Conservation (phyloP, 2,797 vertebrate species). For the Lagorchestes hirsutus region DNA sequence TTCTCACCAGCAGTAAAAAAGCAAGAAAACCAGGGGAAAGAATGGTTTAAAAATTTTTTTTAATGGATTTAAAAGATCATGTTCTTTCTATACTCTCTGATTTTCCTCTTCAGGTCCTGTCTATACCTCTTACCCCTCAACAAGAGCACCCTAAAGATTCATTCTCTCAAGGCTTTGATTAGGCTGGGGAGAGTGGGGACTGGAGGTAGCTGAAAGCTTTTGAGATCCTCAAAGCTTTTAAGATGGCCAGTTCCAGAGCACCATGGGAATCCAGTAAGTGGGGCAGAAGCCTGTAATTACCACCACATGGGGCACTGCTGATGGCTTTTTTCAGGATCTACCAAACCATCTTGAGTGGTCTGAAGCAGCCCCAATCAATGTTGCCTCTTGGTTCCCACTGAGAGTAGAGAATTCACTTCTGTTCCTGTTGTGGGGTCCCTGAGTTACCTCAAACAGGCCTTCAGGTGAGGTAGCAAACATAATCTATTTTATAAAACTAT, state of each 20-base stretch:
- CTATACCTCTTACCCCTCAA: not conserved
- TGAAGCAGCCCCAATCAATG: conserved; percentile 1
- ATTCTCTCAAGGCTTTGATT: not conserved
- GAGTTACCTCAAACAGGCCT: not conserved
- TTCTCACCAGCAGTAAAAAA: not conserved
- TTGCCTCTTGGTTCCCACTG: not conserved
- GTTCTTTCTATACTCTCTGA: not conserved
- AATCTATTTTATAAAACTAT: not conserved
- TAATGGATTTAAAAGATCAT: not conserved
- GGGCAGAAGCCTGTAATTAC: not conserved
- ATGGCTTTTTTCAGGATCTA: not conserved
- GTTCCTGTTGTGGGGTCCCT: not conserved
- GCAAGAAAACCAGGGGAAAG: not conserved
- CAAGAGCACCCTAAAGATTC: not conserved
- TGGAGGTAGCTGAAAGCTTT: not conserved
- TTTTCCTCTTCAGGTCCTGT: not conserved
- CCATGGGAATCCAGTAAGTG: not conserved
- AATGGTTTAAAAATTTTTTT: not conserved
- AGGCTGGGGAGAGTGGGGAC: not conserved
- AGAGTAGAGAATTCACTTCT: fast-evolving
- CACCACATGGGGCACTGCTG: not conserved
- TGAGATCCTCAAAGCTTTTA: not conserved
- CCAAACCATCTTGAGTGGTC: not conserved
- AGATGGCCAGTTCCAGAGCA: not conserved
- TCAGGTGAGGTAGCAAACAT: not conserved